Conservation (phyloP, 2,113 vertebrate species). For the Platycercus adscitus region DNA sequence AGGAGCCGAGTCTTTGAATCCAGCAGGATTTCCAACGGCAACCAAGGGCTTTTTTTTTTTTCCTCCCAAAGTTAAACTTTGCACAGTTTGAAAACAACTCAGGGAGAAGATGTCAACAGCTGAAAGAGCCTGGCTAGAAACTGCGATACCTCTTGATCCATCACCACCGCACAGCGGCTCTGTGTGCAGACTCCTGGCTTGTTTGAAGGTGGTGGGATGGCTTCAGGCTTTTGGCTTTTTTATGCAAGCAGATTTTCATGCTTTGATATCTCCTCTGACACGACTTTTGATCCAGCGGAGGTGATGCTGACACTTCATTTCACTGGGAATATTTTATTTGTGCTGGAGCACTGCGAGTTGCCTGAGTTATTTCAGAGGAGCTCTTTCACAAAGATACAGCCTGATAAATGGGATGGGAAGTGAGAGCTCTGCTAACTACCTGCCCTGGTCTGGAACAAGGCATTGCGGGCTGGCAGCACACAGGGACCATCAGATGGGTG, state of each 20-base stretch:
- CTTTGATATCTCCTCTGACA: constrained; percentile 57
- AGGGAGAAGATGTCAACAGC: background rate
- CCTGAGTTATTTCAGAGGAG: background rate
- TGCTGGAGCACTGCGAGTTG: background rate
- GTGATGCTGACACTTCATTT: constrained; percentile 39
- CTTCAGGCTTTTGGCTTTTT: constrained; percentile 58
- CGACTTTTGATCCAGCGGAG: constrained; percentile 53
- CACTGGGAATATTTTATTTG: constrained; percentile 50
- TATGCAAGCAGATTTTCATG: constrained; percentile 48
- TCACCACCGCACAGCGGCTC: background rate
- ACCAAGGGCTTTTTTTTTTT: background rate
- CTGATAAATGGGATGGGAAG: background rate
- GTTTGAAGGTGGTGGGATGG: constrained; percentile 51
- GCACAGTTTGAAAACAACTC: constrained; percentile 14
- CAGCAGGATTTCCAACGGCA: background rate
- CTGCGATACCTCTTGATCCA: background rate
- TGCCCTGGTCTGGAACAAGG: background rate
- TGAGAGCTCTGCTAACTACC: background rate
- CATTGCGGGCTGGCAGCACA: background rate
- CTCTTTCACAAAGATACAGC: background rate
- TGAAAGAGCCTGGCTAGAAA: constrained; percentile 20
- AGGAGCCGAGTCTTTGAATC: background rate
- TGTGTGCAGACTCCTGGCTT: background rate
- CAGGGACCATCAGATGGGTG: background rate
- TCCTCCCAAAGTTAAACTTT: background rate